Evolutionary conservation across 1,140 invertebrate species (phyloP).

Genomic region (Euwallacea similis): DNA sequence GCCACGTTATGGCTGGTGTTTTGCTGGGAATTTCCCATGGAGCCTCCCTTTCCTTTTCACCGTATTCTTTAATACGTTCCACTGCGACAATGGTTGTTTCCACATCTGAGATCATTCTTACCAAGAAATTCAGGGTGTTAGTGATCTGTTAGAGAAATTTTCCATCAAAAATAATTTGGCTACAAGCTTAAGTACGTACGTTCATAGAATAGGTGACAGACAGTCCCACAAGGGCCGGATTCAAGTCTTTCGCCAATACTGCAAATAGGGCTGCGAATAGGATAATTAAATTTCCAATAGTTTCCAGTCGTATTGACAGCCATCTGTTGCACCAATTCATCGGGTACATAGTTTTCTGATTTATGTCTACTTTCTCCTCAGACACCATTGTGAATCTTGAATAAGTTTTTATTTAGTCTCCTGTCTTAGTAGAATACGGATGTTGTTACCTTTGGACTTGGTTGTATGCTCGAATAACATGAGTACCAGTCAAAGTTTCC

Average conservation of each 20-base stretch:
- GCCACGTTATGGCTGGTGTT: conserved; percentile 69
- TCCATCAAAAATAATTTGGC: background rate
- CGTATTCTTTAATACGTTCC: conserved; percentile 95
- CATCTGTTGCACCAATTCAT: conserved; percentile 87
- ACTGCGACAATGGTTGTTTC: conserved; percentile 98
- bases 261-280: conserved; percentile 87
- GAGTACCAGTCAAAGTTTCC: conserved; percentile 84
- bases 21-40: conserved; percentile 67
- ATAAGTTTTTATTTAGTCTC: conserved; percentile 2
- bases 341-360: conserved; percentile 86
- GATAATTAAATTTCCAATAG: conserved; percentile 90
- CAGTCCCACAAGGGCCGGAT: conserved; percentile 81
- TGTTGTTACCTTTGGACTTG: conserved; percentile 62
- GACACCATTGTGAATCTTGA: conserved; percentile 73
- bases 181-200: conserved; percentile 55
- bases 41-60: conserved; percentile 76
- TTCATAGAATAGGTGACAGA: conserved; percentile 89
- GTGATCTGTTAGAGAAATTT: conserved; percentile 67
- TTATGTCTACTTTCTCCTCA: conserved; percentile 80
- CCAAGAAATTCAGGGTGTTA: conserved; percentile 93
- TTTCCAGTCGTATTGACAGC: conserved; percentile 87
- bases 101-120: conserved; percentile 94
- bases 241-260: conserved; percentile 70
- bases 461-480: conserved; percentile 77
- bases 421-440: background rate